phyloP scores from a whole-genome alignment of 1,140 invertebrate genomes.

The Camponotus pennsylvanicus region DNA sequence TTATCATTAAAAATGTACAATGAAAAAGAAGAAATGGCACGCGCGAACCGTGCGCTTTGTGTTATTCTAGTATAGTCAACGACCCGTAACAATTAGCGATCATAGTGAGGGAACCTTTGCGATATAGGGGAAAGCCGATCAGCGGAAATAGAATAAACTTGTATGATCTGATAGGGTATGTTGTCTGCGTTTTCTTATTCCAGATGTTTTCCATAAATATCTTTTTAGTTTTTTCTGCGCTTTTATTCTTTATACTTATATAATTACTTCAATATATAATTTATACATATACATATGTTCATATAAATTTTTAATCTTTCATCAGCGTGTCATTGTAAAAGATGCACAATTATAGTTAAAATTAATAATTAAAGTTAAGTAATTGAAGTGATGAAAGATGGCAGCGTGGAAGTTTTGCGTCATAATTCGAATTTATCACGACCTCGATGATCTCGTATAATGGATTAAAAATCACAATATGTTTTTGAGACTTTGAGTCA shows the following conservation, averaged over 20 bases:
- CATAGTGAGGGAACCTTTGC: constrained; percentile 69
- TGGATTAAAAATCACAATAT: background rate
- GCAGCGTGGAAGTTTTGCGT: background rate
- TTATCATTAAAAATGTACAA: too few species aligned
- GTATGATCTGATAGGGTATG: constrained; percentile 79
- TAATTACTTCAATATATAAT: background rate
- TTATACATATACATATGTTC: background rate
- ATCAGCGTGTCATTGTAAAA: background rate
- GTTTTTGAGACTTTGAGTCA: constrained; percentile 31
- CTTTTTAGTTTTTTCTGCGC: background rate
- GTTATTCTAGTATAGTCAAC: constrained; percentile 76
- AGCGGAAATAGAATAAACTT: constrained; percentile 84
- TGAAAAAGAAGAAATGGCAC: too few species aligned
- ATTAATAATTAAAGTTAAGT: background rate
- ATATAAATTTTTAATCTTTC: background rate
- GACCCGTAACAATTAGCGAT: constrained; percentile 83
- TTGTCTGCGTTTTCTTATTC: constrained; percentile 59
- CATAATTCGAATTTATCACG: background rate
- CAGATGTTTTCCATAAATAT: constrained; percentile 3
- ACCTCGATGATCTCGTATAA: background rate
- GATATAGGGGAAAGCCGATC: constrained; percentile 79
- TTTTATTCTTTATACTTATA: background rate
- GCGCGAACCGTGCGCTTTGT: too few species aligned
- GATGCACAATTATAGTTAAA: background rate
- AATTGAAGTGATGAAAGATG: too few species aligned